Evolutionary conservation across 2,113 vertebrate genomes (phyloP).

Genomic region (Etheostoma cragini): DNA sequence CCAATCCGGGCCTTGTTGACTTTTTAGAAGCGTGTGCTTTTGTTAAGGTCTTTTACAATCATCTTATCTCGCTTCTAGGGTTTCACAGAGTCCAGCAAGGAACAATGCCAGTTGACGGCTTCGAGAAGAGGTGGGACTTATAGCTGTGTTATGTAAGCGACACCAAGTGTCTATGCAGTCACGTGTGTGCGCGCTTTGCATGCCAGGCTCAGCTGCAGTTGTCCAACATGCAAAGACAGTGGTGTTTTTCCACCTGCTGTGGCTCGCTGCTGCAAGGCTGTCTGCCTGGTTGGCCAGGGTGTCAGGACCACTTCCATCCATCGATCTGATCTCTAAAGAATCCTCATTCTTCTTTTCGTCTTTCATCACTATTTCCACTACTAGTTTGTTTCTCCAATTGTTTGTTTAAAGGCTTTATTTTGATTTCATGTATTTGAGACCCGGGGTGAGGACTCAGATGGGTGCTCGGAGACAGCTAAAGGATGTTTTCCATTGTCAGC

Average conservation of each 20-base stretch:
- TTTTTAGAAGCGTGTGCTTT: slow-evolving; percentile 17
- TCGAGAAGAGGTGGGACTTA: not conserved
- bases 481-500: slow-evolving; percentile 38
- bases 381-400: not conserved
- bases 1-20: not conserved
- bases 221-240: slow-evolving; percentile 52
- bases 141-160: slow-evolving; percentile 6
- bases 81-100: not conserved
- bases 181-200: slow-evolving; percentile 40
- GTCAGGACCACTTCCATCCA: not conserved
- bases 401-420: not conserved
- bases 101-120: not conserved
- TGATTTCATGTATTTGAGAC: not conserved
- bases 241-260: slow-evolving; percentile 43
- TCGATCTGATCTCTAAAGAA: not conserved
- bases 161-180: not conserved
- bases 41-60: slow-evolving; percentile 8
- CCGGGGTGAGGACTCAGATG: slow-evolving; percentile 29
- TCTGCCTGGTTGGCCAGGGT: not conserved
- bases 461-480: slow-evolving; percentile 32
- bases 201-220: slow-evolving; percentile 23
- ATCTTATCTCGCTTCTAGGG: not conserved
- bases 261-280: slow-evolving; percentile 12
- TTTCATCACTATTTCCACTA: not conserved
- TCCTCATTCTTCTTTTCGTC: not conserved